Conservation (phyloP, 2,113 vertebrate species). For the Ariopsis seemanni region DNA sequence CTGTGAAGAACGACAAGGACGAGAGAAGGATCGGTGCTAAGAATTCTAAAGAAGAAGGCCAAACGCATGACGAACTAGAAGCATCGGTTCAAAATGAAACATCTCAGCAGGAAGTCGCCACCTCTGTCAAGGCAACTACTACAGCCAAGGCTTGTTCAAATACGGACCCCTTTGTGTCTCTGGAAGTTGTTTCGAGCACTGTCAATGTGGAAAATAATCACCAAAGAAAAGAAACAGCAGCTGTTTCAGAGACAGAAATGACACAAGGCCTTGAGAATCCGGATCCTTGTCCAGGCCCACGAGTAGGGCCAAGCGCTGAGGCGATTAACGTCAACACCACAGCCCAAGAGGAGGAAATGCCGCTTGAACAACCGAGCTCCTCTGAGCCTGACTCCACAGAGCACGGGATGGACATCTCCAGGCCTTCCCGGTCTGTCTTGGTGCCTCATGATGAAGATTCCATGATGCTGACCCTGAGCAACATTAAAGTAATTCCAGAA, state of each 20-base stretch:
- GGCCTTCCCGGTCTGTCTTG: constrained; percentile 57
- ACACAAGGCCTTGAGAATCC: neutral
- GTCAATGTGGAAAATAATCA: constrained; percentile 55
- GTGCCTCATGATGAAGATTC: constrained; percentile 86
- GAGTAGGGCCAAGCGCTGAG: constrained; percentile 27
- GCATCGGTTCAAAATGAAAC: constrained; percentile 14
- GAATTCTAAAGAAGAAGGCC: neutral
- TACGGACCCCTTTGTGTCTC: constrained; percentile 21
- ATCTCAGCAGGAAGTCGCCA: constrained; percentile 5
- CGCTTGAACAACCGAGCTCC: constrained; percentile 37
- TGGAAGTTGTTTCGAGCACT: constrained; percentile 69
- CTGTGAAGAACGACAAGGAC: neutral
- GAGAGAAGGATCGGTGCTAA: neutral
- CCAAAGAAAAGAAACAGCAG: constrained; percentile 53
- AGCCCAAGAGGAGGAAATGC: constrained; percentile 40
- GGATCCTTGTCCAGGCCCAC: constrained; percentile 29
- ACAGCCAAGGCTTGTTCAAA: constrained; percentile 6
- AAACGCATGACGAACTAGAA: neutral
- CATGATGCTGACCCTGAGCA: constrained; percentile 86
- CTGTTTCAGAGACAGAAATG: constrained; percentile 18
- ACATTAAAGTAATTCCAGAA: constrained; percentile 84
- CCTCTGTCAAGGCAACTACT: constrained; percentile 19
- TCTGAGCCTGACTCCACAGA: constrained; percentile 62
- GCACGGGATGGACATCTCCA: constrained; percentile 19
- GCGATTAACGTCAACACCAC: constrained; percentile 63